Evolutionary conservation across 64 coral and sea anemone species (phyloP).

Genomic region (Hydrozoanthus tunicans): DNA sequence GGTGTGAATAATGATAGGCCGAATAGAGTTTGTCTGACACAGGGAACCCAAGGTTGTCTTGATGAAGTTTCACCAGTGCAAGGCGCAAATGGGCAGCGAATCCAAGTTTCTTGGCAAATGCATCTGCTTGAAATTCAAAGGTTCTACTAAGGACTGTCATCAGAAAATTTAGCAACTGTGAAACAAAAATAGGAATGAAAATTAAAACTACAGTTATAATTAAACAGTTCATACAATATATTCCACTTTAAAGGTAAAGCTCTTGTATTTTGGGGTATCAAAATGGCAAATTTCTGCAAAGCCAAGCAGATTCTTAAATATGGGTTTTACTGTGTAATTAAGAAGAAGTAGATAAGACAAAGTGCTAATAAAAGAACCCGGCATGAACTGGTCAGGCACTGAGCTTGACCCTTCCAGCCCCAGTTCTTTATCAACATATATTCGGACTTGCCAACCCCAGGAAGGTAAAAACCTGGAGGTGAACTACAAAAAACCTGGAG

Average conservation of each 20-base stretch:
- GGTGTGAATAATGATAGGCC: constrained; percentile 92
- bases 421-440: no score
- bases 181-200: not conserved
- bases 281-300: no score
- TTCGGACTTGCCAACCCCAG: no score
- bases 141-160: constrained; percentile 94
- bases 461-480: no score
- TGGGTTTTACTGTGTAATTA: no score
- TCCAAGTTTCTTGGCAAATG: constrained; percentile 92
- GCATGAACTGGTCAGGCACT: no score
- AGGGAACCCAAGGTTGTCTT: constrained; percentile 97
- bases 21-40: constrained; percentile 96
- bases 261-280: not conserved
- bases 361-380: no score
- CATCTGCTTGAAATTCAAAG: constrained; percentile 98
- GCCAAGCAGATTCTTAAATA: no score
- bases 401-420: no score
- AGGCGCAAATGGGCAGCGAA: constrained; percentile 73
- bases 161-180: constrained; percentile 90
- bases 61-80: constrained; percentile 87
- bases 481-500: no score
- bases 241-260: not conserved
- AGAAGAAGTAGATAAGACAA: no score
- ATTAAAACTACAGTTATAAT: no score
- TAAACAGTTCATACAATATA: not conserved